Conservation (phyloP, 2,888 invertebrate genomes). For the Hypolimnas misippus region DNA sequence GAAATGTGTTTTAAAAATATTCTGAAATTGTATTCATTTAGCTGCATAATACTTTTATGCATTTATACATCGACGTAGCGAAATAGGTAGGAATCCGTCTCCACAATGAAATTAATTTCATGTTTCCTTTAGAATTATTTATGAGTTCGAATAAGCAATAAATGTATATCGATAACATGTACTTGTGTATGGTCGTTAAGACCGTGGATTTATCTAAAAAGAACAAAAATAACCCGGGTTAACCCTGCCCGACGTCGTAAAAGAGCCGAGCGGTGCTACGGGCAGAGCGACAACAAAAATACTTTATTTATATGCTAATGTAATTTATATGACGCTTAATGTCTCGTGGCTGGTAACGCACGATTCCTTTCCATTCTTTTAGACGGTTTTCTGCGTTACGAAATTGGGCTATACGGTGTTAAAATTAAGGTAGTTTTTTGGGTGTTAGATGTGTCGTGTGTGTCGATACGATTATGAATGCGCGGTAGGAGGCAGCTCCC, state of each 20-base stretch:
- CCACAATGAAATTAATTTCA: conserved; percentile 79
- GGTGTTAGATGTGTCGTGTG: conserved; percentile 60
- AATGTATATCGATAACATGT: conserved; percentile 80
- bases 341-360: conserved; percentile 83
- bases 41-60: conserved; percentile 13
- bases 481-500: conserved; percentile 82
- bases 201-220: conserved; percentile 81
- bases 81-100: conserved; percentile 51
- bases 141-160: conserved; percentile 81
- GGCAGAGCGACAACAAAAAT: conserved; percentile 78
- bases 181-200: conserved; percentile 82
- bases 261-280: conserved; percentile 72
- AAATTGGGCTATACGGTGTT: conserved; percentile 59
- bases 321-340: conserved; percentile 84
- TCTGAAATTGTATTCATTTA: conserved; percentile 3
- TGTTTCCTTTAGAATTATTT: conserved; percentile 78
- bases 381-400: conserved; percentile 43
- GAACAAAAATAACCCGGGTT: conserved; percentile 78
- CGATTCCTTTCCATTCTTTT: conserved; percentile 79
- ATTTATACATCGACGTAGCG: conserved; percentile 32
- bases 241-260: conserved; percentile 77
- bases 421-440: conserved; percentile 64
- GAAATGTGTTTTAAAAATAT: conserved; percentile 3
- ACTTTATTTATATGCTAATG: conserved; percentile 85
- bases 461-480: conserved; percentile 83